These are phyloP conservation scores for Eupsilia transversa DNA, from an alignment of 2,888 invertebrate species.

Conservation along the genomic window DNA sequence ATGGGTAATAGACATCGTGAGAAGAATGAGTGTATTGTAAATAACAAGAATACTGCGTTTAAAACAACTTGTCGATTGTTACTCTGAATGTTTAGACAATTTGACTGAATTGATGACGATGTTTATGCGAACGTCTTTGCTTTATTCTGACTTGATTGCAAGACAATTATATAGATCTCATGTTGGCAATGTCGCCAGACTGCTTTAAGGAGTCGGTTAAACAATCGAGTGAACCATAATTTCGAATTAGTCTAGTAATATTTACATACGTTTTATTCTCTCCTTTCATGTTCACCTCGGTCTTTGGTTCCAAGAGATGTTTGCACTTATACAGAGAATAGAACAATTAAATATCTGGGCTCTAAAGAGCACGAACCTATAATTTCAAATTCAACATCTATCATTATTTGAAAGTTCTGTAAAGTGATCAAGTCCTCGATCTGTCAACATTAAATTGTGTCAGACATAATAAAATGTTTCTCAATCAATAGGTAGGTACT, in stretches of 20 bases:
- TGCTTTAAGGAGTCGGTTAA: neutral
- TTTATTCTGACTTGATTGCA: slow-evolving; percentile 48
- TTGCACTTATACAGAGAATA: neutral
- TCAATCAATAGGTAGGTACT: slow-evolving; percentile 33
- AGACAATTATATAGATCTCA: slow-evolving; percentile 36
- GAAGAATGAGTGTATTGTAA: slow-evolving; percentile 56
- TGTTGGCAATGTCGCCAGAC: slow-evolving; percentile 30
- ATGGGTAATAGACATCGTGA: slow-evolving; percentile 60
- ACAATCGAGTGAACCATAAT: neutral
- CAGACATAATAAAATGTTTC: slow-evolving; percentile 2
- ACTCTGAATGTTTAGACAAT: slow-evolving; percentile 65
- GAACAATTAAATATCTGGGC: neutral
- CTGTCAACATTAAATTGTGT: slow-evolving; percentile 3
- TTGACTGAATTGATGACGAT: slow-evolving; percentile 65
- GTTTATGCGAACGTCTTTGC: slow-evolving; percentile 62
- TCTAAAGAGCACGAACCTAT: too few relatives aligned
- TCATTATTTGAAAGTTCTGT: neutral
- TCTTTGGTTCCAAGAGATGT: neutral
- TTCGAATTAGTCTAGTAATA: neutral
- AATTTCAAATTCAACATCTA: neutral
- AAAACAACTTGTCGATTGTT: slow-evolving; percentile 67
- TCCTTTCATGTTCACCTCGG: neutral
- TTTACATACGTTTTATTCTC: neutral
- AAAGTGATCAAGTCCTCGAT: neutral
- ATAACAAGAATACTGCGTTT: slow-evolving; percentile 59